Evolutionary conservation across 2,797 vertebrate genomes (phyloP).

Genomic region (Rhynchonycteris naso): DNA sequence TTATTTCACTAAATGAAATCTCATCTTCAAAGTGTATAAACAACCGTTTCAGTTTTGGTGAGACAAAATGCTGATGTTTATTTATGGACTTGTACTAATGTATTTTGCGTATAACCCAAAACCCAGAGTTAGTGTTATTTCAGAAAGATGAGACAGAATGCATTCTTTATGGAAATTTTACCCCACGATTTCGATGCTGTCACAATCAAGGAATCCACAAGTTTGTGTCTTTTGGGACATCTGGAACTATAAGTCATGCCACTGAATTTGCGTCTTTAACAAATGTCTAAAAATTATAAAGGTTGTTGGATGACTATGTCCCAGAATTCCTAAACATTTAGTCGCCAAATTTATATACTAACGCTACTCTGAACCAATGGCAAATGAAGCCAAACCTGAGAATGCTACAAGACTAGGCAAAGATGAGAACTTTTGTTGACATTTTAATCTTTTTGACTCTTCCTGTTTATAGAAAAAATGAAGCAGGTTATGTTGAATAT

Average conservation of each 20-base stretch:
- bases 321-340: neutral
- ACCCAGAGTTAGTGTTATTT: neutral
- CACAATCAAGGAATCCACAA: neutral
- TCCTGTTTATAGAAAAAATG: neutral
- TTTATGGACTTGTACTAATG: conserved; percentile 7
- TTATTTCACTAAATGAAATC: conserved; percentile 1
- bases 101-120: conserved; percentile 28
- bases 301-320: neutral
- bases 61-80: neutral
- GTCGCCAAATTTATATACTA: neutral
- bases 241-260: neutral
- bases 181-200: neutral
- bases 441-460: neutral
- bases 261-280: conserved; percentile 31
- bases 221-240: conserved; percentile 5
- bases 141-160: neutral
- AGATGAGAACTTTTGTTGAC: neutral
- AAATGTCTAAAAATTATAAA: neutral
- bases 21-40: conserved; percentile 2
- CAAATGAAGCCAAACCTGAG: neutral
- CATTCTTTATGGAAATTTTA: conserved; percentile 17
- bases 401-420: neutral
- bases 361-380: neutral
- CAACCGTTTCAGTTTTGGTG: neutral
- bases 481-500: neutral